Evolutionary conservation across 92 coral and sea anemone species (phyloP).

Genomic region (Zoanthus sansibaricus): DNA sequence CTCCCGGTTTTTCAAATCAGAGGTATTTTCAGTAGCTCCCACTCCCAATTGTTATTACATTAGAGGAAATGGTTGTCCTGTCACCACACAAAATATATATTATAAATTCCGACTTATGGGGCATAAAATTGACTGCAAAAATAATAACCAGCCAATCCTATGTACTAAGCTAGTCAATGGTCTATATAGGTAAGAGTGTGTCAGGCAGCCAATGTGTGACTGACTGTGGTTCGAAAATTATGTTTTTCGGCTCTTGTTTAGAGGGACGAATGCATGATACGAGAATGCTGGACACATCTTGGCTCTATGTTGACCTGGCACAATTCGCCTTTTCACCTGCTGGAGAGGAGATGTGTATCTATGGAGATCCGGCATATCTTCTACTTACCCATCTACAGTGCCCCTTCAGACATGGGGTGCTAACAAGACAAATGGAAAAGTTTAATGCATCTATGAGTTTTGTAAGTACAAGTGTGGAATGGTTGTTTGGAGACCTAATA

Average conservation of each 20-base stretch:
- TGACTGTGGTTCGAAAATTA: not conserved
- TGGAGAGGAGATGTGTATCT: slow-evolving; percentile 26
- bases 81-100: not conserved
- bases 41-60: not conserved
- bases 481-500: slow-evolving; percentile 2
- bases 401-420: slow-evolving; percentile 3
- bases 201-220: not conserved
- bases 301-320: slow-evolving; percentile 46
- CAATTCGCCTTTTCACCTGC: slow-evolving; percentile 8
- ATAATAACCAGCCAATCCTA: slow-evolving; percentile 5
- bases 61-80: slow-evolving; percentile 2
- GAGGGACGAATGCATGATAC: slow-evolving; percentile 66
- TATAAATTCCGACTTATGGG: slow-evolving; percentile 1
- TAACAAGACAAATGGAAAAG: not conserved
- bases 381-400: slow-evolving; percentile 7
- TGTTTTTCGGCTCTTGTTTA: slow-evolving; percentile 6
- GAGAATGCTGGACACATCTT: slow-evolving; percentile 56
- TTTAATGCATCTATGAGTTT: slow-evolving; percentile 3
- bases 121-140: not conserved
- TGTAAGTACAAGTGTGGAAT: slow-evolving; percentile 2
- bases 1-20: not conserved
- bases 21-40: slow-evolving; percentile 1
- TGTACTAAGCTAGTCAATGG: slow-evolving; percentile 2
- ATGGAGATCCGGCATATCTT: slow-evolving; percentile 62
- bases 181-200: not conserved